phyloP scores from a whole-genome alignment of 2,888 invertebrate genomes.

The Cheiracanthium punctorium region DNA sequence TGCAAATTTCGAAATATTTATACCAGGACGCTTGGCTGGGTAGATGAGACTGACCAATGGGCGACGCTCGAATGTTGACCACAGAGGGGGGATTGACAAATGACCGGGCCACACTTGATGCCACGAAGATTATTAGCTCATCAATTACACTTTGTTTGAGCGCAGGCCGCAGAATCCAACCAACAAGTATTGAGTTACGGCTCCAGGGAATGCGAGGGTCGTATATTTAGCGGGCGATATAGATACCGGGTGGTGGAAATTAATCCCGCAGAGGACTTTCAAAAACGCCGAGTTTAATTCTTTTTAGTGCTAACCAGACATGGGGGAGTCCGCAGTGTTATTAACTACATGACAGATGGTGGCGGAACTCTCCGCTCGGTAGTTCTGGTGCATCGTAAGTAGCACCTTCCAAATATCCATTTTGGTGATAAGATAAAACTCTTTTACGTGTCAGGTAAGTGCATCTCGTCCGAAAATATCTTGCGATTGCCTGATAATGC shows the following conservation, averaged over 20 bases:
- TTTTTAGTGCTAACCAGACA: slow-evolving; percentile 60
- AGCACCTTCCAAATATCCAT: not conserved
- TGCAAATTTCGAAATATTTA: slow-evolving; percentile 68
- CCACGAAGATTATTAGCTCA: slow-evolving; percentile 65
- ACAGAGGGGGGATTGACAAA: slow-evolving; percentile 56
- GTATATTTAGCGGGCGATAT: slow-evolving; percentile 32
- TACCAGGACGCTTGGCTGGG: slow-evolving; percentile 53
- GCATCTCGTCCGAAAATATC: not conserved
- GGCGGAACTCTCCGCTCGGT: not conserved
- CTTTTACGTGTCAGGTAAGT: not conserved
- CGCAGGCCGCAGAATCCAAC: slow-evolving; percentile 53
- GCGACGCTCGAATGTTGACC: slow-evolving; percentile 46
- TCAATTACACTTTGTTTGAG: slow-evolving; percentile 67
- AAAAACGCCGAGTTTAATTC: slow-evolving; percentile 61
- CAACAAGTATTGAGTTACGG: slow-evolving; percentile 62
- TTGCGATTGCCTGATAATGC: too few species aligned
- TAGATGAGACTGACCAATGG: slow-evolving; percentile 64
- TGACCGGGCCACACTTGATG: slow-evolving; percentile 60
- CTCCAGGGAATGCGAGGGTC: slow-evolving; percentile 31
- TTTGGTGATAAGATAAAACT: not conserved
- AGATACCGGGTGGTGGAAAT: slow-evolving; percentile 47
- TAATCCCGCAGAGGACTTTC: slow-evolving; percentile 31
- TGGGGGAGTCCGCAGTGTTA: slow-evolving; percentile 13
- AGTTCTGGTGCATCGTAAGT: not conserved
- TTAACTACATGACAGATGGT: slow-evolving; percentile 21